phyloP scores from a whole-genome alignment of 1,140 invertebrate species.

The Goniozus legneri region DNA sequence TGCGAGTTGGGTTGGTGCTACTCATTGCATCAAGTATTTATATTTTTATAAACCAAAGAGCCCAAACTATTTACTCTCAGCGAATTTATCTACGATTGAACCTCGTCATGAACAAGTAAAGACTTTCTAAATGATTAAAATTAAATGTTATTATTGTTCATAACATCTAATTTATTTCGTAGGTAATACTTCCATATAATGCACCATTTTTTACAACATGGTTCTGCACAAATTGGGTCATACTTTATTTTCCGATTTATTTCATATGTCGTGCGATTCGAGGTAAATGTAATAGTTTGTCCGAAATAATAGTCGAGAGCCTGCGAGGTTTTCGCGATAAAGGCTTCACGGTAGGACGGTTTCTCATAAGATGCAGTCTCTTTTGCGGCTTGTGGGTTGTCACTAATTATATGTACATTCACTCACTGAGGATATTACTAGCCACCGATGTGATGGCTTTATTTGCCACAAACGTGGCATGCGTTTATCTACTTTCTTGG shows the following conservation, averaged over 20 bases:
- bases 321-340: slow-evolving; percentile 81
- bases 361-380: slow-evolving; percentile 77
- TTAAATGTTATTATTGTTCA: background rate
- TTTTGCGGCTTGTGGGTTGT: slow-evolving; percentile 88
- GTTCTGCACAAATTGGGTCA: slow-evolving; percentile 91
- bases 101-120: slow-evolving; percentile 51
- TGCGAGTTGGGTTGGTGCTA: slow-evolving; percentile 83
- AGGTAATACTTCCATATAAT: slow-evolving; percentile 66
- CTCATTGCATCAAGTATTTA: slow-evolving; percentile 83
- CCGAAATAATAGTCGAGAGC: slow-evolving; percentile 73
- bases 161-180: slow-evolving; percentile 35
- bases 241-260: slow-evolving; percentile 88
- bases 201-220: slow-evolving; percentile 93
- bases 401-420: slow-evolving; percentile 90
- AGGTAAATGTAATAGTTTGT: slow-evolving; percentile 70
- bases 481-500: slow-evolving; percentile 92
- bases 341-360: slow-evolving; percentile 80
- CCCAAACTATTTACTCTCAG: slow-evolving; percentile 33
- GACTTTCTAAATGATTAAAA: background rate
- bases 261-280: slow-evolving; percentile 68
- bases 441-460: slow-evolving; percentile 90
- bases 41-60: slow-evolving; percentile 60
- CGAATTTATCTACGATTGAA: slow-evolving; percentile 44
- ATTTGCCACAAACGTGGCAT: slow-evolving; percentile 89
- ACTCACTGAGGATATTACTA: slow-evolving; percentile 77